Conservation (phyloP, 1,140 invertebrate genomes). For the Bombus waltoni region DNA sequence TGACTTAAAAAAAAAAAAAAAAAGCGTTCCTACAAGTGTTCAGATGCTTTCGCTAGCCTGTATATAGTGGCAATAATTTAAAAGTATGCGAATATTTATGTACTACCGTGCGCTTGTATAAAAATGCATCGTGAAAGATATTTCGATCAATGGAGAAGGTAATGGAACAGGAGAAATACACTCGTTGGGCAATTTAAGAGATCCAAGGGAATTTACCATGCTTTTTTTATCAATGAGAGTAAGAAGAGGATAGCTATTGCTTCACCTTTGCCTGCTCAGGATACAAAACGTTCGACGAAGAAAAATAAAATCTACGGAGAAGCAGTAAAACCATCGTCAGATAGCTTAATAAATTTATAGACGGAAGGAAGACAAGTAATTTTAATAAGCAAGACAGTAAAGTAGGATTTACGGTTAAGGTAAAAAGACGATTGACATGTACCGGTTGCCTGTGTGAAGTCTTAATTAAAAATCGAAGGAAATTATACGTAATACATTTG, state of each 20-base stretch:
- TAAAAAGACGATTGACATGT: background rate
- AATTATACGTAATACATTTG: background rate
- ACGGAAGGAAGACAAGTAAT: background rate
- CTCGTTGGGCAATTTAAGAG: background rate
- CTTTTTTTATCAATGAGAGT: too few relatives aligned
- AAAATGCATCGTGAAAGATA: background rate
- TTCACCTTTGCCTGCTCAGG: background rate
- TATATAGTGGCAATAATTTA: too few relatives aligned
- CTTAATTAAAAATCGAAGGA: background rate
- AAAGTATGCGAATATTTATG: too few relatives aligned
- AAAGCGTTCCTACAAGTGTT: too few relatives aligned
- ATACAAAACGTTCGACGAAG: background rate
- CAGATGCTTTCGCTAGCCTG: too few relatives aligned
- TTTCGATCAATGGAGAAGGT: background rate
- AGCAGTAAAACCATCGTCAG: background rate
- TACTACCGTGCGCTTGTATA: too few relatives aligned
- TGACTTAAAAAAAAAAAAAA: too few relatives aligned
- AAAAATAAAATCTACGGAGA: background rate
- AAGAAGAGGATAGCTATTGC: background rate
- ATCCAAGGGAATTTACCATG: too few relatives aligned
- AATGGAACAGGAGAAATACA: background rate
- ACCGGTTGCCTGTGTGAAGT: background rate
- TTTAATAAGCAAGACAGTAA: background rate
- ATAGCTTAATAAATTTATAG: constrained; percentile 16
- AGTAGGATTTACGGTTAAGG: background rate